A percentile compares a stretch with the other conserved stretches of the same genome.
These are phyloP conservation scores for Lasiommata megera DNA, from an alignment of 2,888 invertebrate genomes.

Conservation along the genomic window DNA sequence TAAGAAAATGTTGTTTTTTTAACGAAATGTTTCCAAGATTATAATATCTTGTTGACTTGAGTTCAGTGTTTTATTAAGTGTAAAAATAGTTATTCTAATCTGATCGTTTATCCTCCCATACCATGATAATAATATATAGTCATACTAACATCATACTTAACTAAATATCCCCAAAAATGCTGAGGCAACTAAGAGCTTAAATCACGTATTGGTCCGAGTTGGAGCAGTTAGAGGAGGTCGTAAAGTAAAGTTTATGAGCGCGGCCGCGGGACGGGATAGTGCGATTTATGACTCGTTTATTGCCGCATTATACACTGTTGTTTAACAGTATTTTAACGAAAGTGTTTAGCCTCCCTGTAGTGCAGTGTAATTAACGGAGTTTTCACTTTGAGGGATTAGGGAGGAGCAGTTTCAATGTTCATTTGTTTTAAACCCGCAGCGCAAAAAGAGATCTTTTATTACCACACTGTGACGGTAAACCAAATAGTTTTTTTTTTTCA, in stretches of 20 bases:
- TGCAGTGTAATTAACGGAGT: neutral
- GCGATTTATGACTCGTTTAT: constrained; percentile 34
- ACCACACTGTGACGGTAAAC: too few relatives aligned
- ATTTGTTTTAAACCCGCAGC: too few relatives aligned
- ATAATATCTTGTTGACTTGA: too few relatives aligned
- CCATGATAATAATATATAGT: neutral
- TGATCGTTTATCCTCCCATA: neutral
- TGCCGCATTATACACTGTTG: constrained; percentile 27
- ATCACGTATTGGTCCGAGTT: constrained; percentile 28
- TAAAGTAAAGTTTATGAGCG: constrained; percentile 30
- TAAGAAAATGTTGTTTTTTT: too few relatives aligned
- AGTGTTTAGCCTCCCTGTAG: neutral
- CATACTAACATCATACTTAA: neutral
- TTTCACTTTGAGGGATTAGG: neutral
- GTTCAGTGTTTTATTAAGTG: too few relatives aligned
- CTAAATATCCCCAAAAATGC: constrained; percentile 13
- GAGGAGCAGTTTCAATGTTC: too few relatives aligned
- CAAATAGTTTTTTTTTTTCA: too few relatives aligned
- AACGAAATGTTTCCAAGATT: too few relatives aligned
- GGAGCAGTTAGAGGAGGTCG: constrained; percentile 29
- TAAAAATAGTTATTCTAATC: too few relatives aligned
- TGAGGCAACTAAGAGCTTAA: constrained; percentile 10
- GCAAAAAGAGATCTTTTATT: too few relatives aligned
- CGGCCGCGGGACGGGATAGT: constrained; percentile 26
- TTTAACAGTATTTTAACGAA: constrained; percentile 16